Conservation (phyloP, 2,113 vertebrate species). For the Camarhynchus parvulus region DNA sequence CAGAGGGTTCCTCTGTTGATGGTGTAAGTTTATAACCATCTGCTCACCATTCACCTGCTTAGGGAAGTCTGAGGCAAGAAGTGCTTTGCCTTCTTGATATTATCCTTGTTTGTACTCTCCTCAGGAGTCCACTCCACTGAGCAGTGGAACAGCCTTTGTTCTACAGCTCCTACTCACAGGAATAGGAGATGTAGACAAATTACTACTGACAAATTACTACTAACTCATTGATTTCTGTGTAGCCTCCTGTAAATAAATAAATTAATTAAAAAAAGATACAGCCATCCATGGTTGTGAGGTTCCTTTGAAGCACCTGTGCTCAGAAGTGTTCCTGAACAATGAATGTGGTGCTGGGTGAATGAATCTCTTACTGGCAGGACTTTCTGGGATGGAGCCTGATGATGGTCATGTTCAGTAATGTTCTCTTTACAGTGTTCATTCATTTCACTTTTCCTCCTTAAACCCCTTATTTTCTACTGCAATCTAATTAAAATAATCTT, state of each 20-base stretch:
- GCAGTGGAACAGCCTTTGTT: not conserved
- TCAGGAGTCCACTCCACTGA: not conserved
- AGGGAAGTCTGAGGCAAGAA: not conserved
- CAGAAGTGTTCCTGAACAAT: not conserved
- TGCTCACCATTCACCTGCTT: not conserved
- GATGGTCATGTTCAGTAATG: not conserved
- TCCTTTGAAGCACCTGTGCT: not conserved
- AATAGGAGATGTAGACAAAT: too few species aligned
- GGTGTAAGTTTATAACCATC: not conserved
- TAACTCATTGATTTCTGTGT: not conserved
- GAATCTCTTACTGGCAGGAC: not conserved
- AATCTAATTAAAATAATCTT: not conserved
- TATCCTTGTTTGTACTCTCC: not conserved
- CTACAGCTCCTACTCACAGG: not conserved
- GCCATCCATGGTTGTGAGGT: fast-evolving
- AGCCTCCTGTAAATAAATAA: not conserved
- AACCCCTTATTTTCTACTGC: not conserved
- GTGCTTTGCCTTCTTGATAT: not conserved
- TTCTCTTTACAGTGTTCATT: not conserved
- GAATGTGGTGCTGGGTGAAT: not conserved
- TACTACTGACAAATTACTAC: too few species aligned
- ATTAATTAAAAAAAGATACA: not conserved
- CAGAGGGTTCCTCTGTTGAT: not conserved
- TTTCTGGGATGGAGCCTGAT: not conserved
- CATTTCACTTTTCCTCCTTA: not conserved